Base-by-base conservation (phyloP, 2,113 vertebrate genomes). In the Sinocyclocheilus maitianheensis region DNA sequence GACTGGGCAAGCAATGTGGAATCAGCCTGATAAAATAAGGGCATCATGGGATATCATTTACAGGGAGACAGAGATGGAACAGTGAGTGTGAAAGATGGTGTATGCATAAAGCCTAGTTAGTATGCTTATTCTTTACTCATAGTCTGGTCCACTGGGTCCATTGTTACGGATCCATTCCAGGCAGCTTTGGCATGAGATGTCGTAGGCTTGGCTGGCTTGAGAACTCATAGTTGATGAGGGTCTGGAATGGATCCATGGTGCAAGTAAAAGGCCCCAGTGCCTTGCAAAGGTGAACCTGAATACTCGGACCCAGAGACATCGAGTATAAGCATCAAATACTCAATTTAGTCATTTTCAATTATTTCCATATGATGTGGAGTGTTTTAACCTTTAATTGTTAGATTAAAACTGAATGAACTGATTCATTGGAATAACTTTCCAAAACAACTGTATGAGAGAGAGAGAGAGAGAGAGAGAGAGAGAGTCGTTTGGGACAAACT, bases 11-110 rank as follows among this genome's bases (percentile, higher is more conserved):
- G 77, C 82, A 77, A 30, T 58, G 77, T 53, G 78, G 82, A 83
- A 81, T 88, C 60, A 86, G 77, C 67, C 20, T 74, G 89, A 72
- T 88, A 80, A 88, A 88, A 84, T 86, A 88, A 86, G 82, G 81
- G 77, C 78, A 81, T 74, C 65, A 46, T 81, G 87, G 89, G 89
- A 90, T 75, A 84, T 83, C 46, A 82, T 84, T 90, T 84, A 86
- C 72, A 30, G 65, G 34, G 75, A 86, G 77, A 85, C 74, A 74
- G 75, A 81, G 81, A 85, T 77, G 83, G 77, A 86, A 84, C 80
- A 87, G 79, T 88, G 84, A 85, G 26, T 81, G 43, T 81, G 78
- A 77, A 48, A 79, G 76, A 86, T 77, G 51, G 30, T 55, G 71
- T 74, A 75, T 85, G 84, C 37, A 72, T 51, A 77, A 69, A 81